Evolutionary conservation across 2,888 invertebrate species (phyloP).

Genomic region (Bhutanitis thaidina): DNA sequence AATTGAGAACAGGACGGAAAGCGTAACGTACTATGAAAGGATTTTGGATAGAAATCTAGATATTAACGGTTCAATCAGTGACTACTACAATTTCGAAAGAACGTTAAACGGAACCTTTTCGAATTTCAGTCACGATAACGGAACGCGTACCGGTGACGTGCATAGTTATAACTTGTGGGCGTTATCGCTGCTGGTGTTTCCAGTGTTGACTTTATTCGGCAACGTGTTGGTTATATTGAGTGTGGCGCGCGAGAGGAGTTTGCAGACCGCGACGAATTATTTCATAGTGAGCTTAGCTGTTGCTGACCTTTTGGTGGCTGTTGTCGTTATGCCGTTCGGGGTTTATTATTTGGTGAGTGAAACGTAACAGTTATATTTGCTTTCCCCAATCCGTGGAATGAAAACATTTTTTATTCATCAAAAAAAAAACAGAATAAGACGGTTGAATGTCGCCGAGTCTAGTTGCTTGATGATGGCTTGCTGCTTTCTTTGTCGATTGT

Average conservation of each 20-base stretch:
- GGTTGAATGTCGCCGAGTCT: too few species aligned
- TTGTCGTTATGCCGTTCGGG: constrained; percentile 99
- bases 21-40: constrained; percentile 33
- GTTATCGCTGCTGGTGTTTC: constrained; percentile 92
- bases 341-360: constrained; percentile 99
- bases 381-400: too few species aligned
- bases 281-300: constrained; percentile 98
- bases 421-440: too few species aligned
- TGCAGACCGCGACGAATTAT: constrained; percentile 99
- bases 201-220: constrained; percentile 95
- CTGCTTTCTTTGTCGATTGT: too few species aligned
- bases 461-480: too few species aligned
- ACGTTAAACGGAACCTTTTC: constrained; percentile 41
- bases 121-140: constrained; percentile 56
- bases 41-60: constrained; percentile 39
- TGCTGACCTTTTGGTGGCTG: constrained; percentile 97
- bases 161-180: constrained; percentile 90
- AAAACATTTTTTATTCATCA: too few species aligned
- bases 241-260: constrained; percentile 92
- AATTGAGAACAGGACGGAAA: constrained; percentile 5
- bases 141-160: constrained; percentile 56
- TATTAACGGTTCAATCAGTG: constrained; percentile 49
- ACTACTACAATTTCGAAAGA: constrained; percentile 34
- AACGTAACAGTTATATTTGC: too few species aligned
- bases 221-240: constrained; percentile 98